Percentiles rank a stretch among this genome's conserved stretches.
Conservation (phyloP, 2,888 invertebrate genomes). For the Polietes domitor region DNA sequence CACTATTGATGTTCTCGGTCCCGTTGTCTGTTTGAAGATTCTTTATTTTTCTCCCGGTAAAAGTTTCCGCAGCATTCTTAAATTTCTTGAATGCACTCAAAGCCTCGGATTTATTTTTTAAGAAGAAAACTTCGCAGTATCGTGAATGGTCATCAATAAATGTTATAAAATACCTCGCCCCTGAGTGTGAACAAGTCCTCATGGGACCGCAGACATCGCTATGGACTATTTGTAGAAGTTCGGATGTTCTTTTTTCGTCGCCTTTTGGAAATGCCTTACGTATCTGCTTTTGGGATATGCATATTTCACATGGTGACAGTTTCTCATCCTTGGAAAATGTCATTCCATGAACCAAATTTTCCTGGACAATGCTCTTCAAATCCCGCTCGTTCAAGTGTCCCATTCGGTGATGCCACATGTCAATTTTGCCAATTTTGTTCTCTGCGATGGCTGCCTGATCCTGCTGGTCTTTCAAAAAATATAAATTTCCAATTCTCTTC, state of each 20-base stretch:
- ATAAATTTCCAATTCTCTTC: too few relatives aligned
- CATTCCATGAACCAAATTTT: background rate
- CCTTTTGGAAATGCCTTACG: slow-evolving; percentile 23
- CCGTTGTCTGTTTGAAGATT: slow-evolving; percentile 71
- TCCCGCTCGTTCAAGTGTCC: too few relatives aligned
- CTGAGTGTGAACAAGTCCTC: slow-evolving; percentile 33
- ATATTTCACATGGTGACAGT: slow-evolving; percentile 49
- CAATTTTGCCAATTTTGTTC: too few relatives aligned
- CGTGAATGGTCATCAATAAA: slow-evolving; percentile 55
- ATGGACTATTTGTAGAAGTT: slow-evolving; percentile 53
- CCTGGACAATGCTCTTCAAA: slow-evolving; percentile 37
- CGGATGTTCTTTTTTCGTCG: slow-evolving; percentile 5
- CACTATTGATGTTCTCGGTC: slow-evolving; percentile 67
- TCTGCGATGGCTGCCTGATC: too few relatives aligned
- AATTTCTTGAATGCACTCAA: slow-evolving; percentile 49
- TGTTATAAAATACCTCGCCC: slow-evolving; percentile 47
- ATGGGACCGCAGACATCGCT: slow-evolving; percentile 61
- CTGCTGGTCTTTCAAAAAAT: too few relatives aligned
- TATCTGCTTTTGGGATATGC: slow-evolving; percentile 57
- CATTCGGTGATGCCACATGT: too few relatives aligned
- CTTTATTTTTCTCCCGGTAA: slow-evolving; percentile 60
- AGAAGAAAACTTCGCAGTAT: slow-evolving; percentile 52
- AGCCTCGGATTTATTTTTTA: slow-evolving; percentile 55
- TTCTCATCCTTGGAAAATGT: slow-evolving; percentile 31
- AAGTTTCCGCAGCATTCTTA: slow-evolving; percentile 50